Evolutionary conservation across 2,113 vertebrate species (phyloP).

Genomic region (Dryoscopus gambensis): DNA sequence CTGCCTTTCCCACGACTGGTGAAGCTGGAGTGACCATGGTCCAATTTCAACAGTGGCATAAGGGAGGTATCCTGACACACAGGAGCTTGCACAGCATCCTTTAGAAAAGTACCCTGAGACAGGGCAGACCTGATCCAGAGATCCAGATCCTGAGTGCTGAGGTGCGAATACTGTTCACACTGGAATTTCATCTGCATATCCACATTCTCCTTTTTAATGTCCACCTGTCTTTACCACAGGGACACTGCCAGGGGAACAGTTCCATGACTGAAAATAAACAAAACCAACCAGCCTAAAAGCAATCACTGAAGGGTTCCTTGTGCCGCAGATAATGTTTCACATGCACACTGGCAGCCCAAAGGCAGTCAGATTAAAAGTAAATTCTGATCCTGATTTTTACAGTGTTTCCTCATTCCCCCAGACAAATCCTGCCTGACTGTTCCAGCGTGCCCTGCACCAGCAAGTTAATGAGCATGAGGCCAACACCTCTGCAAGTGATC

Average conservation of each 20-base stretch:
- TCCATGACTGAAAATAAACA: neutral
- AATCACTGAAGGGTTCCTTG: neutral
- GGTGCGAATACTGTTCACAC: neutral
- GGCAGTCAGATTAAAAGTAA: neutral
- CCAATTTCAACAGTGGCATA: neutral
- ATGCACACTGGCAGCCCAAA: neutral
- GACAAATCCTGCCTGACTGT: neutral
- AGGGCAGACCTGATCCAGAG: neutral
- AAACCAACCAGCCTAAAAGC: neutral
- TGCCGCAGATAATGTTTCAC: neutral
- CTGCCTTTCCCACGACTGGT: neutral
- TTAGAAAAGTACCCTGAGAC: neutral
- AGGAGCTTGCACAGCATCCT: neutral
- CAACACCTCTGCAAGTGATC: neutral
- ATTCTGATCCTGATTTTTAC: neutral
- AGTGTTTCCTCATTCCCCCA: neutral
- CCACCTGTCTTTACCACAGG: neutral
- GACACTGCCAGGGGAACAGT: neutral
- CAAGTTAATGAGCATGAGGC: neutral
- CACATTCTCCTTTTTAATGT: neutral
- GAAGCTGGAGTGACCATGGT: neutral
- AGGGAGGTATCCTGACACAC: neutral
- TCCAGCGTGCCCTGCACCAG: neutral
- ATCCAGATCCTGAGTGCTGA: neutral
- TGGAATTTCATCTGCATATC: neutral